phyloP scores from a whole-genome alignment of 2,888 invertebrate genomes.

The Sympetrum striolatum region DNA sequence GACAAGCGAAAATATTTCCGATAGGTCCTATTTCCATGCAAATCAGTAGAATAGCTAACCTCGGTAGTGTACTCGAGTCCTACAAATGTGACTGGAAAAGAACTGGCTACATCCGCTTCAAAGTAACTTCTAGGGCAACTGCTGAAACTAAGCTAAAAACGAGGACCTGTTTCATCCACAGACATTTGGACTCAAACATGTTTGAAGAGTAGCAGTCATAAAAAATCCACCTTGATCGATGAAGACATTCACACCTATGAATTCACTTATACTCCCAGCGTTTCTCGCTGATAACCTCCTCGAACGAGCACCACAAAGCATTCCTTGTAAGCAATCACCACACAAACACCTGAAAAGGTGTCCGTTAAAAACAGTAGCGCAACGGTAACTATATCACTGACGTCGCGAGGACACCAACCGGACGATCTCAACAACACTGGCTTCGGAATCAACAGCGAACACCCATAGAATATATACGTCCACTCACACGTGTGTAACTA shows the following conservation, averaged over 20 bases:
- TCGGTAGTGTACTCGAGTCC: too few species aligned
- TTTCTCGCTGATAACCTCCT: neutral
- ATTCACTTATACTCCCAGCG: neutral
- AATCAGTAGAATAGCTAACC: too few species aligned
- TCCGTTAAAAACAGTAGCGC: neutral
- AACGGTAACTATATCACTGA: neutral
- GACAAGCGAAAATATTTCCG: too few species aligned
- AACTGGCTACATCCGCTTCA: neutral
- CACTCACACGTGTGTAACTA: neutral
- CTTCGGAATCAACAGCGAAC: neutral
- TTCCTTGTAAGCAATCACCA: neutral
- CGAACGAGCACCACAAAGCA: neutral
- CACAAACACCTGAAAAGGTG: neutral
- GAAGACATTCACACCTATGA: neutral
- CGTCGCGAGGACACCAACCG: neutral
- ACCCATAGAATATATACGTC: neutral
- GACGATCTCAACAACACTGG: neutral
- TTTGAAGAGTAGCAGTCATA: neutral
- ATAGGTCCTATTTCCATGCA: too few species aligned
- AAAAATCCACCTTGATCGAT: neutral
- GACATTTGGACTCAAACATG: neutral
- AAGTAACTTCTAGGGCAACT: too few species aligned
- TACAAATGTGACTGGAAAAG: neutral
- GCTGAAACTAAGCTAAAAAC: too few species aligned
- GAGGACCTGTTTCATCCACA: too few species aligned